phyloP scores from a whole-genome alignment of 2,113 vertebrate genomes.

The Pholis gunnellus region DNA sequence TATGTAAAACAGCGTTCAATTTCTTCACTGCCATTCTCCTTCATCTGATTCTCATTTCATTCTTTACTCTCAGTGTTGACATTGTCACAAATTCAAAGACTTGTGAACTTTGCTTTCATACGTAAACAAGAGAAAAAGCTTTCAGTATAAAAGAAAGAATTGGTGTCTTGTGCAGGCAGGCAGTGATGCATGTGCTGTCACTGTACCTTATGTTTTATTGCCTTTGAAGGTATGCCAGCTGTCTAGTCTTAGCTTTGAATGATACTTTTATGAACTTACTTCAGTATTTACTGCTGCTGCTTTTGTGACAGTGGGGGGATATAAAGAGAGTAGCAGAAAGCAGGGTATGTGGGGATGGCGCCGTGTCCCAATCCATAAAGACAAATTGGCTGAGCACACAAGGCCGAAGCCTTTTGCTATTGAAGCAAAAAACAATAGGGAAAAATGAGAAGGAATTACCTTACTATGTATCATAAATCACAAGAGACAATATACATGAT shows the following conservation, averaged over 20 bases:
- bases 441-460: background rate
- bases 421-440: constrained; percentile 5
- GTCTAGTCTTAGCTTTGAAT: constrained; percentile 62
- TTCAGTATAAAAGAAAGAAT: constrained; percentile 52
- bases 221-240: constrained; percentile 68
- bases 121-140: constrained; percentile 37
- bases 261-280: constrained; percentile 61
- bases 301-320: constrained; percentile 28
- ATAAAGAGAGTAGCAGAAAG: constrained; percentile 30
- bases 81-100: constrained; percentile 45
- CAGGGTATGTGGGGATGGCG: constrained; percentile 4
- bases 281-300: constrained; percentile 61
- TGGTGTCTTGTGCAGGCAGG: constrained; percentile 33
- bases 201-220: constrained; percentile 66
- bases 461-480: background rate
- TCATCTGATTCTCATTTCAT: constrained; percentile 21
- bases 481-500: background rate
- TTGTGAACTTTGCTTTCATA: constrained; percentile 28
- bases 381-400: constrained; percentile 36
- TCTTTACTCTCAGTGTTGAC: constrained; percentile 21
- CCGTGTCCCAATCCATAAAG: constrained; percentile 38
- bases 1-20: constrained; percentile 3
- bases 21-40: background rate
- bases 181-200: constrained; percentile 68
- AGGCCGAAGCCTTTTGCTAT: constrained; percentile 31